A percentile compares a stretch with the other conserved stretches of the same genome.
These are phyloP conservation scores for Parasteatoda lunata DNA, from an alignment of 2,888 invertebrate genomes.

Conservation along the genomic window DNA sequence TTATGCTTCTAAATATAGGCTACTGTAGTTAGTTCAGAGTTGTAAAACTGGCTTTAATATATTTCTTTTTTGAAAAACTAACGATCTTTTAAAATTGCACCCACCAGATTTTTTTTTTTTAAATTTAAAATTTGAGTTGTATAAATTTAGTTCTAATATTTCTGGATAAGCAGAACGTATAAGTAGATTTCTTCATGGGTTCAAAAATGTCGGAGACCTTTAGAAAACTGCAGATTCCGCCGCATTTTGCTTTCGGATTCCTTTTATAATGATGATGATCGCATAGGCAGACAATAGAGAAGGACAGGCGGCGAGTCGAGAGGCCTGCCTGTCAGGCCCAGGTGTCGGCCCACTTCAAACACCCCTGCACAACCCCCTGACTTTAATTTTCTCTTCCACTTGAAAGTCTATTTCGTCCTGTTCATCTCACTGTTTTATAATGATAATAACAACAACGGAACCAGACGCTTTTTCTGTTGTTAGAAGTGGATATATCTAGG, in stretches of 20 bases:
- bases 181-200: not conserved
- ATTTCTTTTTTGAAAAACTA: too few species aligned
- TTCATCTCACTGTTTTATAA: conserved; percentile 39
- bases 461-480: conserved; percentile 16
- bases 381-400: conserved; percentile 64
- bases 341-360: conserved; percentile 52
- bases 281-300: conserved; percentile 22
- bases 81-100: too few species aligned
- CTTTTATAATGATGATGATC: conserved; percentile 48
- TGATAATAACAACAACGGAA: conserved; percentile 37
- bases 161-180: too few species aligned
- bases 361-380: conserved; percentile 11
- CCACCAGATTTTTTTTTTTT: too few species aligned
- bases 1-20: too few species aligned
- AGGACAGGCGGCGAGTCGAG: conserved; percentile 5
- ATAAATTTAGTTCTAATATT: too few species aligned
- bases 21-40: too few species aligned
- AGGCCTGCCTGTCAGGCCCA: conserved; percentile 41
- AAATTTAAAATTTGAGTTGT: too few species aligned
- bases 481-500: conserved; percentile 1
- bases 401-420: conserved; percentile 60
- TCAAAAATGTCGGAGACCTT: conserved; percentile 30
- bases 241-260: not conserved
- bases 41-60: too few species aligned
- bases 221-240: not conserved